Percentiles rank a stretch among this genome's conserved stretches.
Evolutionary conservation across 1,140 invertebrate species (phyloP).

Genomic region (Linepithema humile): DNA sequence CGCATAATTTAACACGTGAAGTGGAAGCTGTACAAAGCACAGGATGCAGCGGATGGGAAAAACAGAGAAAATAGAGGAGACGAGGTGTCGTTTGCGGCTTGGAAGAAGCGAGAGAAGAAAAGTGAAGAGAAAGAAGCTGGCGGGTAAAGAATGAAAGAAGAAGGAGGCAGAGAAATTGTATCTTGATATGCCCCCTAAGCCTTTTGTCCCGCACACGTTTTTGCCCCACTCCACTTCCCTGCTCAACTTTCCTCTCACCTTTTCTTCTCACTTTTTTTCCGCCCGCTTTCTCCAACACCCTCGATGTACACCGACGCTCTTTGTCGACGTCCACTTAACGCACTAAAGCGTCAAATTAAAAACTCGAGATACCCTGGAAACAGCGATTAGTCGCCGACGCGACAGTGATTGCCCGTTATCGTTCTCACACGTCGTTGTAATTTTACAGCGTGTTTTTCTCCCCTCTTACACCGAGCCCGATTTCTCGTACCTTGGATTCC

Average conservation of each 20-base stretch:
- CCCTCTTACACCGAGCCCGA: neutral
- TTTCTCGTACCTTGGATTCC: neutral
- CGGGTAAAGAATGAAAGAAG: neutral
- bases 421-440: neutral
- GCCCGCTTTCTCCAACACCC: neutral
- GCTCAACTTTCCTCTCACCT: constrained; percentile 41
- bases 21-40: constrained; percentile 48
- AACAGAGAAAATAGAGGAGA: constrained; percentile 28
- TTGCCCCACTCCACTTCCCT: constrained; percentile 13
- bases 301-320: constrained; percentile 17
- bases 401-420: constrained; percentile 54
- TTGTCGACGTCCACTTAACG: constrained; percentile 66
- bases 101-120: neutral
- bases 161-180: constrained; percentile 11
- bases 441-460: constrained; percentile 25
- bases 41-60: neutral
- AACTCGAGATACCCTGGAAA: constrained; percentile 66
- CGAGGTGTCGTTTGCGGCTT: constrained; percentile 8
- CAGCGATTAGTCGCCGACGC: constrained; percentile 56
- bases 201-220: constrained; percentile 62
- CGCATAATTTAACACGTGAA: constrained; percentile 67
- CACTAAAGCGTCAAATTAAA: constrained; percentile 75
- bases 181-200: constrained; percentile 56
- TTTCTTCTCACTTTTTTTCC: constrained; percentile 39
- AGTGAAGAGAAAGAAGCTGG: neutral